Evolutionary conservation across 2,113 vertebrate genomes (phyloP).

Genomic region (Rhegmatorhina hoffmannsi): DNA sequence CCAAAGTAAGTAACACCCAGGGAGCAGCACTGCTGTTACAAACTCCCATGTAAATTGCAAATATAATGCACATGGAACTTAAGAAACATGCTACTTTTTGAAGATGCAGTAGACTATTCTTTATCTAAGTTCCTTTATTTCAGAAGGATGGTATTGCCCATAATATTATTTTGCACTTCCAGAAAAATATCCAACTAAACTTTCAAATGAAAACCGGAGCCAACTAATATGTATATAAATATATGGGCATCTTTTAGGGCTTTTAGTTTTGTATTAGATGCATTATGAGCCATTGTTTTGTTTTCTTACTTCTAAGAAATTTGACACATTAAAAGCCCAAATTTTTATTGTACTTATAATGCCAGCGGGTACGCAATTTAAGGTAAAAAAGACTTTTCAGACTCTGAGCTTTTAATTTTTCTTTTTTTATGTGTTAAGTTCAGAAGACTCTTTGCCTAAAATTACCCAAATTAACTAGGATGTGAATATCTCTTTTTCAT

Average conservation of each 20-base stretch:
- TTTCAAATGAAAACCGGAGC: slow-evolving; percentile 10
- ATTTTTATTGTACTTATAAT: neutral
- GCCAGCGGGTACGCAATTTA: neutral
- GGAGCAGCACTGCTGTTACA: neutral
- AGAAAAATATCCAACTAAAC: slow-evolving; percentile 5
- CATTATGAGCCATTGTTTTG: neutral
- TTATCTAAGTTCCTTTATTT: slow-evolving; percentile 34
- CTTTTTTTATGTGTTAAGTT: neutral
- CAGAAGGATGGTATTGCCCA: neutral
- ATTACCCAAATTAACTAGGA: neutral
- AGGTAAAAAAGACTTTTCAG: neutral
- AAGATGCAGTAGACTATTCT: slow-evolving; percentile 51
- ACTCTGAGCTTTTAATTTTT: neutral
- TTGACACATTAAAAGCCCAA: neutral
- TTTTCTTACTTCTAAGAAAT: neutral
- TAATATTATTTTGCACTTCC: slow-evolving; percentile 8
- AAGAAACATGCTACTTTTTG: slow-evolving; percentile 46
- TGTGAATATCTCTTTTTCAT: neutral
- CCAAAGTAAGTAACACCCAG: slow-evolving; percentile 54
- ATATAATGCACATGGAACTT: slow-evolving; percentile 31
- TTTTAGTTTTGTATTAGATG: slow-evolving; percentile 27
- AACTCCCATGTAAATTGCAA: slow-evolving; percentile 75
- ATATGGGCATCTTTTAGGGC: neutral
- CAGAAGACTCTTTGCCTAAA: neutral
- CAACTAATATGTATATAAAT: neutral